A percentile compares a stretch with the other conserved stretches of the same genome.
These are phyloP conservation scores for Acanthopagrus latus DNA, from an alignment of 2,797 vertebrate genomes.

Conservation along the genomic window DNA sequence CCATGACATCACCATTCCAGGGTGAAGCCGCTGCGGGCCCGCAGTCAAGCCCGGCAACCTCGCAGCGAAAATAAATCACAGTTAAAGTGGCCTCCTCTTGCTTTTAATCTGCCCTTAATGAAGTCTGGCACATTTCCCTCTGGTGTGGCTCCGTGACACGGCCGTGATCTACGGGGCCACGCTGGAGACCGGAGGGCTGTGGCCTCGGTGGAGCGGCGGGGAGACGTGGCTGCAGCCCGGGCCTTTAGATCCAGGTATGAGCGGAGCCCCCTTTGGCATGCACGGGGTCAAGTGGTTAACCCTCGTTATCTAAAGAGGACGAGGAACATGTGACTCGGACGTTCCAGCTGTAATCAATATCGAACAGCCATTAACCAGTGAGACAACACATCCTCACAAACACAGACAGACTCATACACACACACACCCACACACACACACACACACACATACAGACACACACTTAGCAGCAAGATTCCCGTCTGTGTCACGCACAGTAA, in stretches of 20 bases:
- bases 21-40: slow-evolving; percentile 55
- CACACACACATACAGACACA: slow-evolving; percentile 34
- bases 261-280: slow-evolving; percentile 62
- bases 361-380: slow-evolving; percentile 78
- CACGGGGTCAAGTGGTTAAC: slow-evolving; percentile 81
- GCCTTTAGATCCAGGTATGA: slow-evolving; percentile 58
- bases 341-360: slow-evolving; percentile 81
- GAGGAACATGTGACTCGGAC: slow-evolving; percentile 70
- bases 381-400: slow-evolving; percentile 62
- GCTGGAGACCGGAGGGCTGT: slow-evolving; percentile 50
- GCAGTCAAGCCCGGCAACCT: slow-evolving; percentile 67
- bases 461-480: slow-evolving; percentile 52
- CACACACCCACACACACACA: slow-evolving; percentile 26
- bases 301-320: slow-evolving; percentile 78
- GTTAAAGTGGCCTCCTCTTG: slow-evolving; percentile 63
- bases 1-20: slow-evolving; percentile 78
- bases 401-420: slow-evolving; percentile 26
- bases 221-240: slow-evolving; percentile 24
- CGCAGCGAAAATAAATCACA: slow-evolving; percentile 75
- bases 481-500: slow-evolving; percentile 50
- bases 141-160: slow-evolving; percentile 61
- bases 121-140: slow-evolving; percentile 71
- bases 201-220: slow-evolving; percentile 35
- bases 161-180: slow-evolving; percentile 56
- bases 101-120: slow-evolving; percentile 79